Evolutionary conservation across 2,113 vertebrate species (phyloP).

Genomic region (Odontesthes bonariensis): DNA sequence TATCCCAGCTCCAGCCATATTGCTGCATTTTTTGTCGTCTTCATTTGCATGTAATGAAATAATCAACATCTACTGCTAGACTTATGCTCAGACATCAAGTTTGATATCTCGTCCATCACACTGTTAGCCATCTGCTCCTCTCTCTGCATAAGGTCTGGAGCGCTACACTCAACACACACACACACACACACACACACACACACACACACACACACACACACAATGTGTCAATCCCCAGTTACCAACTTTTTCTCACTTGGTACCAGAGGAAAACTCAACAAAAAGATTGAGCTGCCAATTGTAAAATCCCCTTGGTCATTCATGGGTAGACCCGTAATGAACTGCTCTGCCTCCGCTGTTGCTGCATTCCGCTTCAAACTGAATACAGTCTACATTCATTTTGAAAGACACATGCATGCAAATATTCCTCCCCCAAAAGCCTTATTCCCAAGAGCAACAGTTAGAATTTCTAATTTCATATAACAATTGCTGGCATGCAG

Average conservation of each 20-base stretch:
- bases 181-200: not conserved
- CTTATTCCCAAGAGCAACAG: too few relatives aligned
- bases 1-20: conserved; percentile 2
- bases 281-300: conserved; percentile 24
- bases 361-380: not conserved
- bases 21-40: conserved; percentile 24
- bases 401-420: not conserved
- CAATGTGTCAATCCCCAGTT: conserved; percentile 22
- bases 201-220: too few relatives aligned
- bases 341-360: conserved; percentile 13
- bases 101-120: conserved; percentile 25
- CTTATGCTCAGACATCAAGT: conserved; percentile 40
- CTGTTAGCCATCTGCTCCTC: conserved; percentile 41
- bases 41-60: conserved; percentile 46
- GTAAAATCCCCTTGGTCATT: conserved; percentile 9
- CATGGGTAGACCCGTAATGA: conserved; percentile 14
- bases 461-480: too few relatives aligned
- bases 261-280: conserved; percentile 11
- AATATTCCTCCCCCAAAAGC: too few relatives aligned
- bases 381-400: conserved; percentile 9
- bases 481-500: too few relatives aligned
- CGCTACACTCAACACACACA: conserved; percentile 15
- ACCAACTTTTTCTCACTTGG: conserved; percentile 12
- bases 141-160: conserved; percentile 29
- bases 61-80: conserved; percentile 42